Conservation (phyloP, 2,797 vertebrate genomes). For the Danio tinwini region DNA sequence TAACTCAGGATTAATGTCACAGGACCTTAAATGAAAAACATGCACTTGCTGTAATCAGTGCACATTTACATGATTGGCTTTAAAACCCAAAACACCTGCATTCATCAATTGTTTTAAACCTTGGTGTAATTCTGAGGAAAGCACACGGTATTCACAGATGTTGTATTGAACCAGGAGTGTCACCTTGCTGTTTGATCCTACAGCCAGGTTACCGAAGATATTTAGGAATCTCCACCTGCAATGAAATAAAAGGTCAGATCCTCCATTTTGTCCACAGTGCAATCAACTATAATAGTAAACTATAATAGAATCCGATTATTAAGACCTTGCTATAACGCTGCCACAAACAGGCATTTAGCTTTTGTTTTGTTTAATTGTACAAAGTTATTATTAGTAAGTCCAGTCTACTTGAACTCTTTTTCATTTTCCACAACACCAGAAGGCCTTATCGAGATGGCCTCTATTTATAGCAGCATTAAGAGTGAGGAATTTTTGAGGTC, state of each 20-base stretch:
- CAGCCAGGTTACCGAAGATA: conserved; percentile 74
- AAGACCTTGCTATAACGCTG: background rate
- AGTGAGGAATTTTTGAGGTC: conserved; percentile 76
- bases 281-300: too few species aligned
- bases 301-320: background rate
- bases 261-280: background rate
- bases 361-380: background rate
- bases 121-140: background rate
- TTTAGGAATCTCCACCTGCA: conserved; percentile 86
- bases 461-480: conserved; percentile 79
- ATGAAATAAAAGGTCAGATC: conserved; percentile 50
- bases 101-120: background rate
- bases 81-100: background rate
- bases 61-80: background rate
- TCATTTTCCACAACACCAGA: conserved; percentile 55
- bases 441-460: conserved; percentile 68
- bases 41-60: background rate
- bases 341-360: background rate
- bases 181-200: conserved; percentile 40
- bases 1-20: too few species aligned
- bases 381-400: background rate
- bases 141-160: conserved; percentile 3
- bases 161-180: background rate
- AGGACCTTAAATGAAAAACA: background rate
- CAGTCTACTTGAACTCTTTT: conserved; percentile 40